Conservation (phyloP, 1,140 invertebrate genomes). For the Drosophila burlai region DNA sequence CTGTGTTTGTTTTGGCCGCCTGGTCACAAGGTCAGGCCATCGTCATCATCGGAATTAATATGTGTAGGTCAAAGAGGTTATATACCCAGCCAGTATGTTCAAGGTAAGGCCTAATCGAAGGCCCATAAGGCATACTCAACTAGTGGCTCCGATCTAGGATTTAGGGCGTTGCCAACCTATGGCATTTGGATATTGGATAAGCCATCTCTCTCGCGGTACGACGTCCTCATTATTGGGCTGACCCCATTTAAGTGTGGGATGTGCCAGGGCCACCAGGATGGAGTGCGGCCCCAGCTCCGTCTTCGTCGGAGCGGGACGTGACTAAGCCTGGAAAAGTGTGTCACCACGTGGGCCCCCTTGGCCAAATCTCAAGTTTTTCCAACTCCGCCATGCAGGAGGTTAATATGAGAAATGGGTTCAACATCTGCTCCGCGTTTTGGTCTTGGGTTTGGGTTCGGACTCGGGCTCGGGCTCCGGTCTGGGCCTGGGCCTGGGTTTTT, state of each 20-base stretch:
- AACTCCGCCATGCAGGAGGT: slow-evolving; percentile 44
- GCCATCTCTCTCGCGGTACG: slow-evolving; percentile 19
- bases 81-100: slow-evolving; percentile 17
- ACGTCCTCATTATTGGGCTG: slow-evolving; percentile 46
- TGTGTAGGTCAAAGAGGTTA: slow-evolving; percentile 51
- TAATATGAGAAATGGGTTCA: slow-evolving; percentile 73
- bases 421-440: slow-evolving; percentile 63
- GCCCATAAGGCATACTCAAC: slow-evolving; percentile 27
- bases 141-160: slow-evolving; percentile 42
- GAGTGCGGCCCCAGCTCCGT: slow-evolving; percentile 5
- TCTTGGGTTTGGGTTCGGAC: slow-evolving; percentile 17
- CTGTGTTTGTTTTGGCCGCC: slow-evolving; percentile 39
- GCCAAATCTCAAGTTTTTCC: slow-evolving; percentile 41
- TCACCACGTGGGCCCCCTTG: slow-evolving; percentile 55
- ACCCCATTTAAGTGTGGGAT: slow-evolving; percentile 40
- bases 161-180: slow-evolving; percentile 39
- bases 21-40: slow-evolving; percentile 44
- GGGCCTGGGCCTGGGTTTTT: slow-evolving; percentile 40
- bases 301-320: slow-evolving; percentile 22
- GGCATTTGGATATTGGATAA: slow-evolving; percentile 40
- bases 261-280: slow-evolving; percentile 29
- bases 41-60: slow-evolving; percentile 46
- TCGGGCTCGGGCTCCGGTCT: slow-evolving; percentile 3
- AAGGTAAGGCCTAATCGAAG: slow-evolving; percentile 40
- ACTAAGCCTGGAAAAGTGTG: slow-evolving; percentile 54